Percentiles rank a stretch among this genome's conserved stretches.
Conservation (phyloP, 2,888 invertebrate species). For the Aradus depressus region DNA sequence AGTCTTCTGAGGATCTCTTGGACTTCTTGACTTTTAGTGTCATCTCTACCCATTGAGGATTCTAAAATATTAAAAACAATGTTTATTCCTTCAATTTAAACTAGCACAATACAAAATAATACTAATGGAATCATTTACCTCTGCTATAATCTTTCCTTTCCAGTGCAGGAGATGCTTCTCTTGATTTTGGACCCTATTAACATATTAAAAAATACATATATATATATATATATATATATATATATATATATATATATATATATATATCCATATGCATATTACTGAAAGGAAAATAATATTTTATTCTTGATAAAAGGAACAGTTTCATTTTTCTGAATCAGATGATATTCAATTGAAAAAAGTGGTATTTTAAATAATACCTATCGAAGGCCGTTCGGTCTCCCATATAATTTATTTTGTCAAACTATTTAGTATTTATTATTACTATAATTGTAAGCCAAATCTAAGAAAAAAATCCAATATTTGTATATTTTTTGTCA, state of each 20-base stretch:
- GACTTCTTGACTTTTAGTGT: constrained; percentile 31
- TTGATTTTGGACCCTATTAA: constrained; percentile 46
- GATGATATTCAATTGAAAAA: no score
- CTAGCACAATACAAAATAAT: background rate
- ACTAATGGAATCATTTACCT: constrained; percentile 22
- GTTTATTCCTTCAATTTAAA: background rate
- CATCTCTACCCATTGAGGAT: constrained; percentile 40
- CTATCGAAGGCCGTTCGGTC: no score
- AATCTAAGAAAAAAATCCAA: no score
- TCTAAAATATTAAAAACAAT: constrained; percentile 32
- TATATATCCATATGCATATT: no score
- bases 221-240: background rate
- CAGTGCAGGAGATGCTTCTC: constrained; percentile 53
- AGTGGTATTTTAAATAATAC: no score
- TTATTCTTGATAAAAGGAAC: no score
- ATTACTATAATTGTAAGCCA: background rate
- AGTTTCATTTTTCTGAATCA: no score
- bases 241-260: no score
- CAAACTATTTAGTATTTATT: background rate
- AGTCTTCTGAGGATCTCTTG: constrained; percentile 47
- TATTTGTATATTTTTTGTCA: no score
- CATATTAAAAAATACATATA: background rate
- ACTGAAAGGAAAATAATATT: no score
- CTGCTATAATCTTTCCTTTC: constrained; percentile 32
- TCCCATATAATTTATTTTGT: background rate